Evolutionary conservation across 2,113 vertebrate species (phyloP).

Genomic region (Anoplopoma fimbria): DNA sequence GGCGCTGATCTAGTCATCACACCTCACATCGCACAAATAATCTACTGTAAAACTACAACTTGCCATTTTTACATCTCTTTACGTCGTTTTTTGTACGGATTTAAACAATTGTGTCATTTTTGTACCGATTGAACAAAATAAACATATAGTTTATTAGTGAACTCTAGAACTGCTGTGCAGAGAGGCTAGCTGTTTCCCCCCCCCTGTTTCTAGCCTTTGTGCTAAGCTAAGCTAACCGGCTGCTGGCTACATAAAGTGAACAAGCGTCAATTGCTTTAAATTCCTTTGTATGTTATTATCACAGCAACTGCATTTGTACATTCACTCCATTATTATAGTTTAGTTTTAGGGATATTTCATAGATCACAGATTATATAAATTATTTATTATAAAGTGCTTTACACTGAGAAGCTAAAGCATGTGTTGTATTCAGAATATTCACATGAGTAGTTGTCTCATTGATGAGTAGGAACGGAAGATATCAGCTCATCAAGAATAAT

Average conservation of each 20-base stretch:
- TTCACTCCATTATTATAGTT: not conserved
- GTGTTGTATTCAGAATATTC: not conserved
- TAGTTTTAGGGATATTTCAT: not conserved
- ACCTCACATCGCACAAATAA: no score
- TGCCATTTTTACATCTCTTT: no score
- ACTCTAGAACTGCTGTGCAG: no score
- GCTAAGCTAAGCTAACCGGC: not conserved
- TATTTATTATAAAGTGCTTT: not conserved
- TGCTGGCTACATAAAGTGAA: no score
- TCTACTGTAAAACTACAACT: no score
- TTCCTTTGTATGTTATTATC: not conserved
- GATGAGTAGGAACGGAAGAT: not conserved
- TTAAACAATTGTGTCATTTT: no score
- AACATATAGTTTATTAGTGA: no score
- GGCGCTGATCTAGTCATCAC: no score
- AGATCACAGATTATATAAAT: not conserved
- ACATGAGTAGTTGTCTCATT: not conserved
- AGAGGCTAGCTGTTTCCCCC: no score
- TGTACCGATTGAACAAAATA: no score
- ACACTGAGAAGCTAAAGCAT: not conserved
- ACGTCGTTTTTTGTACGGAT: no score
- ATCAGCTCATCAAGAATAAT: not conserved
- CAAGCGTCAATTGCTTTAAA: not conserved
- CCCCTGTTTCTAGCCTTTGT: no score
- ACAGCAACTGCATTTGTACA: not conserved